These are phyloP conservation scores for Pardalotus punctatus DNA, from an alignment of 2,113 vertebrate species.

Conservation along the genomic window DNA sequence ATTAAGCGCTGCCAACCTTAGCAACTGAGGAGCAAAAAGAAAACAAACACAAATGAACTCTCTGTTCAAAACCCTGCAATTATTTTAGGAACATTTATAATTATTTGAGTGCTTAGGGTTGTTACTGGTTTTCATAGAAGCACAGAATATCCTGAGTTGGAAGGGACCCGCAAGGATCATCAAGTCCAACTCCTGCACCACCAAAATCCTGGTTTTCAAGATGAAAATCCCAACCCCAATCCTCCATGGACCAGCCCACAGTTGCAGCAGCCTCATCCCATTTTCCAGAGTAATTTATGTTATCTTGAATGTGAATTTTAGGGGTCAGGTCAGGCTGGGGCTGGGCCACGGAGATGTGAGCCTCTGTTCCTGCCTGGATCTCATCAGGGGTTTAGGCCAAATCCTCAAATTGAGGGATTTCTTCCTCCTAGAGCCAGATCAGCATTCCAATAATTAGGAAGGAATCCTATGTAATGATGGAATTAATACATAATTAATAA, in stretches of 20 bases:
- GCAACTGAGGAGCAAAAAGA: neutral
- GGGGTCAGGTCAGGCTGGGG: neutral
- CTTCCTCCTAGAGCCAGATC: neutral
- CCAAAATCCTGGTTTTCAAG: neutral
- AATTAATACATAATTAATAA: neutral
- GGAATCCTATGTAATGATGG: neutral
- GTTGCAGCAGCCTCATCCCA: neutral
- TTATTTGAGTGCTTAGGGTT: neutral
- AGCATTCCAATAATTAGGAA: neutral
- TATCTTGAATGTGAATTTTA: neutral
- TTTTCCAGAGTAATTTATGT: neutral
- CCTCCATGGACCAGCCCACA: too few species aligned
- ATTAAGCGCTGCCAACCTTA: neutral
- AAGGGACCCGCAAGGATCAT: neutral
- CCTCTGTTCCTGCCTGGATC: neutral
- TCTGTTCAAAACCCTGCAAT: neutral
- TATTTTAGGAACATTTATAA: neutral
- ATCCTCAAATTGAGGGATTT: rapidly evolving
- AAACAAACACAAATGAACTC: neutral
- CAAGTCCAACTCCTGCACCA: neutral
- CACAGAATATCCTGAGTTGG: neutral
- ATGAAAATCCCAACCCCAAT: neutral
- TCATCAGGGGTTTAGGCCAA: neutral
- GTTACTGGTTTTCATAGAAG: neutral
- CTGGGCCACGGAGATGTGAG: neutral